Evolutionary conservation across 2,113 vertebrate genomes (phyloP).

Genomic region (Antechinus stuartii): DNA sequence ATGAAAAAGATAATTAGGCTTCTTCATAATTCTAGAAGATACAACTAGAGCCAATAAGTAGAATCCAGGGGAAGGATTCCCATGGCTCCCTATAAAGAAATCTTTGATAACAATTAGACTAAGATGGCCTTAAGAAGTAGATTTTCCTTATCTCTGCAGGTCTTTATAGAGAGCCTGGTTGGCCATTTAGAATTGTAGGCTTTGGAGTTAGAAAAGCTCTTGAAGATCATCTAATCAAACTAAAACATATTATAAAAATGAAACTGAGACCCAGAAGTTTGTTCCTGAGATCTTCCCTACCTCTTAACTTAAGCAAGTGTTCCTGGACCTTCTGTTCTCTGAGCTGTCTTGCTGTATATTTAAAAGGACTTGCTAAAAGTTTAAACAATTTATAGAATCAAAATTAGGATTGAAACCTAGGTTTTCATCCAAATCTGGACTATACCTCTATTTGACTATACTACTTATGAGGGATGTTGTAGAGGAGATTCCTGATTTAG

Average conservation of each 20-base stretch:
- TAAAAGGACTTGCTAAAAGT: not conserved
- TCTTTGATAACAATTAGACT: not conserved
- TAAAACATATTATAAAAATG: not conserved
- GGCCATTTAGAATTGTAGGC: not conserved
- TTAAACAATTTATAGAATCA: not conserved
- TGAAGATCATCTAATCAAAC: not conserved
- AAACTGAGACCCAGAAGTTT: not conserved
- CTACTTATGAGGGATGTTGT: not conserved
- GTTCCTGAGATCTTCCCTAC: not conserved
- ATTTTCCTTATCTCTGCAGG: not conserved
- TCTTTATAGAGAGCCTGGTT: not conserved
- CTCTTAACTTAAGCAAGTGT: not conserved
- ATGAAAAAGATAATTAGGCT: too few relatives aligned
- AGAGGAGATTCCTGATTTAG: not conserved
- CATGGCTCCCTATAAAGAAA: not conserved
- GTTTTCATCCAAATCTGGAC: not conserved
- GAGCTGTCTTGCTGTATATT: not conserved
- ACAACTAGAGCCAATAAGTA: not conserved
- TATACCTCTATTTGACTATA: not conserved
- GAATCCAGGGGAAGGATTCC: not conserved
- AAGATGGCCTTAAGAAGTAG: not conserved
- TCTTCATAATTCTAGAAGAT: not conserved
- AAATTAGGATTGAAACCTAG: not conserved
- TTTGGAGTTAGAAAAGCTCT: not conserved
- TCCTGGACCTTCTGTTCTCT: not conserved